Evolutionary conservation across 1,140 invertebrate species (phyloP).

Genomic region (Pteromalus puparum): DNA sequence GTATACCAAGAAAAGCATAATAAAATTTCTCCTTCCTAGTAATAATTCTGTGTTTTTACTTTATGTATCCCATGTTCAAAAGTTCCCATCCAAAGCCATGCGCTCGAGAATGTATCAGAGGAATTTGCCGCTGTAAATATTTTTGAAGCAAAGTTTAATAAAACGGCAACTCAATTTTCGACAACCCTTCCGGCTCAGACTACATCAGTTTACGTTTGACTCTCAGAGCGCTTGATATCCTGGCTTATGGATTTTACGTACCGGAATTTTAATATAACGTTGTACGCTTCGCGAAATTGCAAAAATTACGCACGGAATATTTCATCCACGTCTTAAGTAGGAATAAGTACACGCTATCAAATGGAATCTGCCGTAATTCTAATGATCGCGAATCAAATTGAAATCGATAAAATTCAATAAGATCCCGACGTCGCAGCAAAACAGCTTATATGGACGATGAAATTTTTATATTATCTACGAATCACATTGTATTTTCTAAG

Average conservation of each 20-base stretch:
- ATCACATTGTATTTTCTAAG: slow-evolving; percentile 35
- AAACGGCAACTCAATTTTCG: too few relatives aligned
- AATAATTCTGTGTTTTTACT: neutral
- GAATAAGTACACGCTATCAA: neutral
- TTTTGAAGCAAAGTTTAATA: neutral
- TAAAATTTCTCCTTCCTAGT: neutral
- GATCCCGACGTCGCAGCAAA: neutral
- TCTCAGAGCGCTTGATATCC: neutral
- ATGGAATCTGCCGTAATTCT: neutral
- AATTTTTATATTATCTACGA: slow-evolving; percentile 48
- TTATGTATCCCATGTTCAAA: slow-evolving; percentile 26
- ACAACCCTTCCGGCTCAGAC: too few relatives aligned
- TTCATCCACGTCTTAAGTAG: too few relatives aligned
- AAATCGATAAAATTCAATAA: neutral
- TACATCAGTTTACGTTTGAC: neutral
- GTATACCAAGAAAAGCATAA: neutral
- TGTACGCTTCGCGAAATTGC: neutral
- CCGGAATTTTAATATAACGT: neutral
- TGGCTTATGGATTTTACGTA: neutral
- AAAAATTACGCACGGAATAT: neutral
- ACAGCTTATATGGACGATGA: slow-evolving; percentile 7
- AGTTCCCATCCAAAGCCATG: slow-evolving; percentile 49
- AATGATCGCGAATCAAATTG: neutral
- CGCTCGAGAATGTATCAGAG: too few relatives aligned
- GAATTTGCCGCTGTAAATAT: too few relatives aligned